Evolutionary conservation across 2,888 invertebrate genomes (phyloP), one percentile per base, ranked within the genome.

Genomic region (Ganaspis brasiliensis): DNA sequence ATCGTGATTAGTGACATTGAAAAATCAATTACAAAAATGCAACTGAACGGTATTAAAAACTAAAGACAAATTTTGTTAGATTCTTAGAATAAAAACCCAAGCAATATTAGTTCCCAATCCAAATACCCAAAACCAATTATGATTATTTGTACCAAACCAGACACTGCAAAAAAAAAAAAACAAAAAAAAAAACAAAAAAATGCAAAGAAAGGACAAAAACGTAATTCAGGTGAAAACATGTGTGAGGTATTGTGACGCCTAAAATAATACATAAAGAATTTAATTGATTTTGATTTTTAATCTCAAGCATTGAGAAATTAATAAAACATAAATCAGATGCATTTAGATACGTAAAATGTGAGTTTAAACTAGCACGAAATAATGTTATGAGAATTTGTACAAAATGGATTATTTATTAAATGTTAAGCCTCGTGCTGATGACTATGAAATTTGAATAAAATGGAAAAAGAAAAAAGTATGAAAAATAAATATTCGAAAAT

Each of bases 191-290:
- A 31, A 72, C 71, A 59, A 21, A 59, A 49, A 9, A 76, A 76
- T 63, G n/a, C 26, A 49, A 74, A 75, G 70, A 63, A 71, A 75
- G 59, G 55, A 76, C 71, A 37, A 72, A 55, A 35, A 61, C 57
- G 56, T 72, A 67, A 59, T 72, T 56, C 63, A 31, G 45, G 24
- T 73, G 55, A 73, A 26, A 72, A 73, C 49, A 78, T 77, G 59
- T n/a, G 76, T 79, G 79, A 79, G 73, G 75, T 77, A 79, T 77
- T 79, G 73, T 70, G 77, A 79, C 79, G 72, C 73, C 57, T 73
- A 14, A 67, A 45, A 19, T 45, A 40, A 12, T n/a, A n/a, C n/a
- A n/a, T n/a, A n/a, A n/a, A n/a, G n/a, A n/a, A n/a, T 12, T 19
- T 63, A 6, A 61, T 61, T 14, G 31, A 19, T 56, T 2, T 40